phyloP scores from a whole-genome alignment of 2,888 invertebrate species.

The Xestia xanthographa region DNA sequence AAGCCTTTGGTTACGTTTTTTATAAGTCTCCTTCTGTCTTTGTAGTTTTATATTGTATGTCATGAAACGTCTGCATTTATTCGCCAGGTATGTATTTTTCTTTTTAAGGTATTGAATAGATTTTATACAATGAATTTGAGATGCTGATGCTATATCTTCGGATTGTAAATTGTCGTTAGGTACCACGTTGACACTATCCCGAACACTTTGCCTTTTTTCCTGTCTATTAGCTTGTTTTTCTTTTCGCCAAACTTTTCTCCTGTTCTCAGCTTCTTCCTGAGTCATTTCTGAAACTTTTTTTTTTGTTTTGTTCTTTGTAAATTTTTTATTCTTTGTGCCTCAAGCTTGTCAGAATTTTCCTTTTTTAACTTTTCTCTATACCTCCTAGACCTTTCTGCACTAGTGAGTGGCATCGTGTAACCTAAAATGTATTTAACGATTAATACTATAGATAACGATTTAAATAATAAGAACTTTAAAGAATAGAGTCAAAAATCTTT shows the following conservation, averaged over 20 bases:
- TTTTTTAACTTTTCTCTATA: no score
- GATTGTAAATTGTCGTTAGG: slow-evolving; percentile 12
- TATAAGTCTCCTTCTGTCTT: slow-evolving; percentile 1
- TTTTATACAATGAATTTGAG: slow-evolving; percentile 13
- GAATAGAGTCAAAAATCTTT: not conserved
- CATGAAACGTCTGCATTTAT: not conserved
- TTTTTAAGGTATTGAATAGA: slow-evolving; percentile 8
- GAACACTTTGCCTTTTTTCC: not conserved
- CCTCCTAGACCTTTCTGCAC: no score
- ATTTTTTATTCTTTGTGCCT: no score
- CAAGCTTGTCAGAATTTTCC: no score
- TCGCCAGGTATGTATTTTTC: slow-evolving; percentile 6
- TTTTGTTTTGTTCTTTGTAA: no score
- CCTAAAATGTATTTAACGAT: slow-evolving; percentile 14
- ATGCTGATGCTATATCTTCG: not conserved
- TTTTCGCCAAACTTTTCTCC: not conserved
- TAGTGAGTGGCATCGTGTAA: slow-evolving; percentile 8
- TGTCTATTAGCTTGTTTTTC: no score
- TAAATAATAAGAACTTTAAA: not conserved
- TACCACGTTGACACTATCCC: slow-evolving; percentile 5
- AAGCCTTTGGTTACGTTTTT: slow-evolving; percentile 5
- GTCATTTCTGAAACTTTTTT: no score
- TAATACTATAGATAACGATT: no score
- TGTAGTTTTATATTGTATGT: slow-evolving; percentile 1
- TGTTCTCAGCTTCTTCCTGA: no score